A percentile compares a stretch with the other conserved stretches of the same genome.
phyloP scores from a whole-genome alignment of 2,888 invertebrate species.

The Monopis laevigella region DNA sequence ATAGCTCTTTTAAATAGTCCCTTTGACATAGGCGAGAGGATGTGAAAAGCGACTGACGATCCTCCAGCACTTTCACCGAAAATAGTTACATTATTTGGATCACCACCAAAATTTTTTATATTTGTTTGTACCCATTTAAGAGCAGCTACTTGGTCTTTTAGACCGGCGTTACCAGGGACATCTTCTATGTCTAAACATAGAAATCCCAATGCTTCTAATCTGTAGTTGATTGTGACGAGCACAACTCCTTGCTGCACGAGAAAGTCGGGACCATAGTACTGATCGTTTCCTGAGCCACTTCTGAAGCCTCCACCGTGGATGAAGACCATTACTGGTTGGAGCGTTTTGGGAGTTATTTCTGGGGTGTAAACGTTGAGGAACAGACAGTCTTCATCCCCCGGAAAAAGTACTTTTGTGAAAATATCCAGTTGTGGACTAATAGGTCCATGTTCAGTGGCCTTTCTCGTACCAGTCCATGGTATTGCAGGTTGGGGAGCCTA shows the following conservation, averaged over 20 bases:
- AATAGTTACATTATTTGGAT: constrained; percentile 30
- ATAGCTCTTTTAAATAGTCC: constrained; percentile 35
- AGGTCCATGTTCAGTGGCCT: constrained; percentile 20
- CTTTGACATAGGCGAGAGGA: constrained; percentile 36
- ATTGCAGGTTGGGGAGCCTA: constrained; percentile 20
- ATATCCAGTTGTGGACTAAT: constrained; percentile 21
- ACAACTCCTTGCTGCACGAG: constrained; percentile 59
- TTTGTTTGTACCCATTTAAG: constrained; percentile 28
- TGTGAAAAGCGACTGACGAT: constrained; percentile 26
- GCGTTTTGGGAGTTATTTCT: constrained; percentile 21
- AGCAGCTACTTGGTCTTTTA: constrained; percentile 45
- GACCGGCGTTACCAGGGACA: constrained; percentile 68
- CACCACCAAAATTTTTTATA: constrained; percentile 32
- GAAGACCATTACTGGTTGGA: constrained; percentile 35
- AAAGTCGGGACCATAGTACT: constrained; percentile 62
- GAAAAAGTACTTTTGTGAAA: constrained; percentile 11
- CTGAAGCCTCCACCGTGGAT: constrained; percentile 56
- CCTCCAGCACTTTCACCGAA: constrained; percentile 39
- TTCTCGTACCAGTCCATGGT: constrained; percentile 17
- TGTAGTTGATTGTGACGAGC: constrained; percentile 65
- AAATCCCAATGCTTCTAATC: constrained; percentile 62
- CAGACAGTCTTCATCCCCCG: constrained; percentile 33
- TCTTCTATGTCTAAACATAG: constrained; percentile 56
- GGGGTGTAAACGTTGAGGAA: constrained; percentile 37
- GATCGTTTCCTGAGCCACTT: constrained; percentile 49